These are phyloP conservation scores for Calidris pygmaea DNA, from an alignment of 2,113 vertebrate genomes.

Conservation along the genomic window DNA sequence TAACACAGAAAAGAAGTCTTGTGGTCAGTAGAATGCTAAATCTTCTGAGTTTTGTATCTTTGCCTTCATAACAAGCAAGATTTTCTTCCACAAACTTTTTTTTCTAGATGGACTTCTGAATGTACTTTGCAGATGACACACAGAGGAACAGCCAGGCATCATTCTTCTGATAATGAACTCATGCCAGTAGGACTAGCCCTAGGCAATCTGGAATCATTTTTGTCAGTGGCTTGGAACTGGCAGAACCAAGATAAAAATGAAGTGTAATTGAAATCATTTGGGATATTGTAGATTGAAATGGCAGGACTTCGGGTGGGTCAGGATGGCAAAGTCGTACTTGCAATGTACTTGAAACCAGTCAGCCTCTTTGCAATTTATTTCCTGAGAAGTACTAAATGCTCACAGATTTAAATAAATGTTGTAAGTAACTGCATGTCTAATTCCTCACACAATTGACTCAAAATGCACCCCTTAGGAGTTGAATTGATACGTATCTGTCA, in stretches of 20 bases:
- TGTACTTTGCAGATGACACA: not conserved
- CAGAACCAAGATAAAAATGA: not conserved
- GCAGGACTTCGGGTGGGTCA: not conserved
- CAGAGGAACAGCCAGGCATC: not conserved
- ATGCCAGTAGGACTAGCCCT: not conserved
- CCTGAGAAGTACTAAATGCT: not conserved
- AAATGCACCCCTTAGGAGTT: slow-evolving; percentile 1
- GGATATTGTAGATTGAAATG: not conserved
- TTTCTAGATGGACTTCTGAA: not conserved
- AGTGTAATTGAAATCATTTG: not conserved
- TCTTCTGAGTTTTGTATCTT: not conserved
- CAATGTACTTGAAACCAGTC: not conserved
- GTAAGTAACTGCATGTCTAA: not conserved
- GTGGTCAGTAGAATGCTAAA: not conserved
- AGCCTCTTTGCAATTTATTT: not conserved
- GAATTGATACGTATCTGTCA: slow-evolving; percentile 32
- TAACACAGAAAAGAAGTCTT: not conserved
- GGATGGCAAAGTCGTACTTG: not conserved
- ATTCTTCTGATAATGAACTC: not conserved
- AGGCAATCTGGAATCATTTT: not conserved
- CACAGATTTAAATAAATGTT: slow-evolving; percentile 42
- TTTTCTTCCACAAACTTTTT: not conserved
- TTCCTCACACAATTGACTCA: slow-evolving; percentile 14
- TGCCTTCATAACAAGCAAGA: not conserved
- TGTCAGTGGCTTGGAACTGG: not conserved